Evolutionary conservation across 2,888 invertebrate species (phyloP), one percentile per base, ranked within the genome.

Genomic region (Argyra leucocephala): DNA sequence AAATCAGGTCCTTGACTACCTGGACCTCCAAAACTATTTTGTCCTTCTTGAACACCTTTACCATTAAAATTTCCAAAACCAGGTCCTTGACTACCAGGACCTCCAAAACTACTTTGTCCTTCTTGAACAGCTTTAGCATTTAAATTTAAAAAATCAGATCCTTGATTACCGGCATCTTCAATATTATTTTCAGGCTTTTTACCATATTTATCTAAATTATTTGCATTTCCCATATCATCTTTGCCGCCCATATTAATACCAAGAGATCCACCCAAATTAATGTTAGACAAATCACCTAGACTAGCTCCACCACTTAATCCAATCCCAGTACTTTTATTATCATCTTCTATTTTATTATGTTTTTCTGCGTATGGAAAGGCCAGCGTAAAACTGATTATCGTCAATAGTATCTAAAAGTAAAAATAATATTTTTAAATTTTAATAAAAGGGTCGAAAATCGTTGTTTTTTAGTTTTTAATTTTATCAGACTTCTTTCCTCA

Each of bases 41-140:
- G 12, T 18, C 48, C n/a, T 48, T 12, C 2, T 2, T 1, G 26
- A 61, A 18, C 60, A 26, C 18, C 18, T 15, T 4, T 6, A n/a
- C 48, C 48, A 18, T 3, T 3, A 1, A 22, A 10, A 2, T n/a
- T 21, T 12, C 15, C 15, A 22, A 6, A 7, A 2, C 60, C 23
- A 6, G 24, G 60, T 24, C 60, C 60, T 15, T 22, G 22, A 31
- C 23, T 23, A 2, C 57, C 57, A 57, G 15, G 57, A 18, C 57
- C n/a, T 18, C 57, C 74, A 7, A 72, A 74, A 24, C 69, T 68
- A 62, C 69, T 70, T n/a, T 69, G 69, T 31, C 69, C 69, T 22
- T 67, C 69, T 26, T 70, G 71, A 61, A 10, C 37, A 37, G 10
- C 12, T 15, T 2, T 6, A 48, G 66, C 68, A n/a, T n/a, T n/a